These are phyloP conservation scores for Diorhabda carinulata DNA, from an alignment of 1,140 invertebrate species.

Conservation along the genomic window DNA sequence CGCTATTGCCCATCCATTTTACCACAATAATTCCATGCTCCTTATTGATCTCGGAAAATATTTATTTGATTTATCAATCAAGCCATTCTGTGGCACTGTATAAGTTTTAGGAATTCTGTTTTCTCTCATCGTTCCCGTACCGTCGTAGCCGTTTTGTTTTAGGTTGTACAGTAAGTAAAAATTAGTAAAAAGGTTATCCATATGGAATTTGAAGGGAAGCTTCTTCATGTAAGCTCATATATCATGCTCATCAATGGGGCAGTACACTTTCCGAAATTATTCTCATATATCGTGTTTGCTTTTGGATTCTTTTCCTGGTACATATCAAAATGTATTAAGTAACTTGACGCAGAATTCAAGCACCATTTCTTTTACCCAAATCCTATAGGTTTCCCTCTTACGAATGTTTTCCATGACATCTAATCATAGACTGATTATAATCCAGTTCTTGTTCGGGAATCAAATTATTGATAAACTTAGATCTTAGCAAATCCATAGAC, in stretches of 20 bases:
- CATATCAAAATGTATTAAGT: slow-evolving; percentile 33
- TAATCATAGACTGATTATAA: too few relatives aligned
- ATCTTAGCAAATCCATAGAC: too few relatives aligned
- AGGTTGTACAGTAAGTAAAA: slow-evolving; percentile 25
- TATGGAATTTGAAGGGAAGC: slow-evolving; percentile 26
- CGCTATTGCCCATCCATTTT: slow-evolving; percentile 36
- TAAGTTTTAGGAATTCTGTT: slow-evolving; percentile 24
- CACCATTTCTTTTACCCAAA: slow-evolving; percentile 6
- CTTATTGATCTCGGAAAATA: slow-evolving; percentile 11
- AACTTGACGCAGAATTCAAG: slow-evolving; percentile 12
- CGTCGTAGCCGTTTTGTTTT: slow-evolving; percentile 20
- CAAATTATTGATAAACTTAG: too few relatives aligned
- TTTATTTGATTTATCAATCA: neutral
- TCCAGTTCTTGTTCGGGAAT: too few relatives aligned
- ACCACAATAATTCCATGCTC: slow-evolving; percentile 28
- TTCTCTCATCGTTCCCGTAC: slow-evolving; percentile 24
- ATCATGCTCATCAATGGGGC: slow-evolving; percentile 25
- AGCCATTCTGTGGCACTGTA: slow-evolving; percentile 4
- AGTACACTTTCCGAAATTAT: slow-evolving; percentile 14
- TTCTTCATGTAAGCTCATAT: slow-evolving; percentile 24
- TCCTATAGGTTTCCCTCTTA: too few relatives aligned
- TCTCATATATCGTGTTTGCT: neutral
- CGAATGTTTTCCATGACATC: too few relatives aligned
- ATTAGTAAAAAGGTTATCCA: slow-evolving; percentile 38
- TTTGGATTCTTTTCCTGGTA: slow-evolving; percentile 3